These are phyloP conservation scores for Barypeithes pellucidus DNA, from an alignment of 2,888 invertebrate genomes.

Conservation along the genomic window DNA sequence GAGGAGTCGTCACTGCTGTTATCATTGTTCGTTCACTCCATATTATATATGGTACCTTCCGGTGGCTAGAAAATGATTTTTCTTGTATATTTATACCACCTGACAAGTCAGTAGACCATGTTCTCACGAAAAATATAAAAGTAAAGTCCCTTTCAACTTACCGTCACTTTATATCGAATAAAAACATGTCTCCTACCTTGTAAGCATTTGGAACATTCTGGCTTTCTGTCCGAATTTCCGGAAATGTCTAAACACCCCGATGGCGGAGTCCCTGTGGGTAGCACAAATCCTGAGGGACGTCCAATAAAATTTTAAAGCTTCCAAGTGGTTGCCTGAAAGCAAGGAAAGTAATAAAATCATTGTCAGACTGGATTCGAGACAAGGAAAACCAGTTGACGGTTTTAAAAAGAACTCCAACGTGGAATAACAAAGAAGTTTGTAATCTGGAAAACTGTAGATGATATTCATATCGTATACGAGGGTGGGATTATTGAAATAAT, in stretches of 20 bases:
- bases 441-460: too few relatives aligned
- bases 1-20: too few relatives aligned
- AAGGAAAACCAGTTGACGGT: conserved; percentile 17
- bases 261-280: conserved; percentile 74
- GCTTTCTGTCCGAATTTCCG: conserved; percentile 78
- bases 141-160: neutral
- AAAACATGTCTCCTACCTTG: conserved; percentile 72
- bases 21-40: too few relatives aligned
- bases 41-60: too few relatives aligned
- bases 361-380: conserved; percentile 20
- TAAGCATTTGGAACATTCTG: conserved; percentile 78
- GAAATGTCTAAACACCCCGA: conserved; percentile 77
- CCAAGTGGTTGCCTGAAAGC: conserved; percentile 72
- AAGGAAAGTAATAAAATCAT: conserved; percentile 19
- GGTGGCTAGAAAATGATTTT: too few relatives aligned
- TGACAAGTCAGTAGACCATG: too few relatives aligned
- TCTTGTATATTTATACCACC: too few relatives aligned
- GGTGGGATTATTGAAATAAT: too few relatives aligned
- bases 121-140: neutral
- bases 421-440: conserved; percentile 16
- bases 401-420: neutral
- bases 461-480: too few relatives aligned
- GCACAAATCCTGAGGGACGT: conserved; percentile 73
- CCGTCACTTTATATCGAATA: neutral
- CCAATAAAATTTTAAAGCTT: conserved; percentile 75